These are phyloP conservation scores for Octopus bimaculoides DNA, from an alignment of 1,140 invertebrate genomes.

Conservation along the genomic window DNA sequence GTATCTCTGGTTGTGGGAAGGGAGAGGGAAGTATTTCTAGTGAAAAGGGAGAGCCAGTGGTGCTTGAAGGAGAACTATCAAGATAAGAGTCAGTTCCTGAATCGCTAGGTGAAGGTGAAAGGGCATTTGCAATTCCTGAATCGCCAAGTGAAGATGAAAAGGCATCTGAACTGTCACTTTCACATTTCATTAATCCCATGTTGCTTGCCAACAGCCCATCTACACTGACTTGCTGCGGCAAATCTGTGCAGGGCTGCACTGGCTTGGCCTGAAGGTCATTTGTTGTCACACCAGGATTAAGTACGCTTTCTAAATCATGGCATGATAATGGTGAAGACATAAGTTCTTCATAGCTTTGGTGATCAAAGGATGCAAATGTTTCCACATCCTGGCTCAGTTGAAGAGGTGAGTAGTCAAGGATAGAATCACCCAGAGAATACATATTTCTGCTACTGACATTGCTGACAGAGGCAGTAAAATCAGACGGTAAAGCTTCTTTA, in stretches of 20 bases:
- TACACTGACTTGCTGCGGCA: background rate
- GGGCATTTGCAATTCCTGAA: background rate
- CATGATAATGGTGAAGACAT: conserved; percentile 31
- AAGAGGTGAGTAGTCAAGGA: background rate
- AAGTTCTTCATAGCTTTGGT: conserved; percentile 12
- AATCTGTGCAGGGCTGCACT: conserved; percentile 10
- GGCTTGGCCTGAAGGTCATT: conserved; percentile 20
- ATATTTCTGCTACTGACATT: background rate
- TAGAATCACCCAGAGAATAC: background rate
- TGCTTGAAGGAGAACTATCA: background rate
- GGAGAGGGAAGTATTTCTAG: background rate
- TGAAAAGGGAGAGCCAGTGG: background rate
- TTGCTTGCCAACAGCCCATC: background rate
- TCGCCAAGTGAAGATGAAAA: background rate
- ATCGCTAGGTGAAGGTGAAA: too few species aligned
- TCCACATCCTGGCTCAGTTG: background rate
- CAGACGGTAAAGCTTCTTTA: background rate
- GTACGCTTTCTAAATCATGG: conserved; percentile 36
- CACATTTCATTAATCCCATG: background rate
- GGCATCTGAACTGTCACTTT: background rate
- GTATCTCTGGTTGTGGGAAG: background rate
- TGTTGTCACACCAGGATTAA: conserved; percentile 24
- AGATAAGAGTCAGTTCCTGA: background rate
- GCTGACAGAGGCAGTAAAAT: background rate
- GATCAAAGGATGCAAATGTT: background rate